Percentiles rank a stretch among this genome's conserved stretches.
Conservation (phyloP, 2,113 vertebrate genomes). For the Nothoprocta perdicaria region DNA sequence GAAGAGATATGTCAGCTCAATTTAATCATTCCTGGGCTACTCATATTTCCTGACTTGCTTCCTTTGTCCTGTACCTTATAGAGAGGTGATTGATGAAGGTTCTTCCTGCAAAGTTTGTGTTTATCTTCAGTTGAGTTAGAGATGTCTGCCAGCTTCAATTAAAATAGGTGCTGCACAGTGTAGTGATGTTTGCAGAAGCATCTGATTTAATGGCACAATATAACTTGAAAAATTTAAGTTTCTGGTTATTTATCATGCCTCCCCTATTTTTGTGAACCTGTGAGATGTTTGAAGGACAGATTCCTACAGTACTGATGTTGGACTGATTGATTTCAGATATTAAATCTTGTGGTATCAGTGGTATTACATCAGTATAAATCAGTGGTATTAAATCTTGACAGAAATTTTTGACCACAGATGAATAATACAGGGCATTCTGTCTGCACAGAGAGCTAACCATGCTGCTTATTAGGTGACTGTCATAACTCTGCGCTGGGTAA, state of each 20-base stretch:
- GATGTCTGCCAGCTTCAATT: neutral
- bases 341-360: neutral
- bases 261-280: neutral
- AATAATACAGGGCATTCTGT: neutral
- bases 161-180: neutral
- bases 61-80: constrained; percentile 8
- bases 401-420: neutral
- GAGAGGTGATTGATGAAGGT: constrained; percentile 7
- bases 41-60: constrained; percentile 6
- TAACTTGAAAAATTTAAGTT: neutral
- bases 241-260: neutral
- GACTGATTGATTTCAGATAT: neutral
- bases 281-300: neutral
- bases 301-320: neutral
- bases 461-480: constrained; percentile 39
- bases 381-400: neutral
- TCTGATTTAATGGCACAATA: neutral
- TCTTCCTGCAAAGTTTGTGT: constrained; percentile 1
- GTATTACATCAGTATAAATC: neutral
- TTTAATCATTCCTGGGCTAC: neutral
- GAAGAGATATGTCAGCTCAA: neutral
- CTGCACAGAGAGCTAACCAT: constrained; percentile 41
- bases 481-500: constrained; percentile 70
- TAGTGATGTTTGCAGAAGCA: constrained; percentile 13
- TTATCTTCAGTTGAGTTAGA: neutral